These are phyloP conservation scores for Diabrotica undecimpunctata DNA, from an alignment of 1,140 invertebrate genomes.

Conservation along the genomic window DNA sequence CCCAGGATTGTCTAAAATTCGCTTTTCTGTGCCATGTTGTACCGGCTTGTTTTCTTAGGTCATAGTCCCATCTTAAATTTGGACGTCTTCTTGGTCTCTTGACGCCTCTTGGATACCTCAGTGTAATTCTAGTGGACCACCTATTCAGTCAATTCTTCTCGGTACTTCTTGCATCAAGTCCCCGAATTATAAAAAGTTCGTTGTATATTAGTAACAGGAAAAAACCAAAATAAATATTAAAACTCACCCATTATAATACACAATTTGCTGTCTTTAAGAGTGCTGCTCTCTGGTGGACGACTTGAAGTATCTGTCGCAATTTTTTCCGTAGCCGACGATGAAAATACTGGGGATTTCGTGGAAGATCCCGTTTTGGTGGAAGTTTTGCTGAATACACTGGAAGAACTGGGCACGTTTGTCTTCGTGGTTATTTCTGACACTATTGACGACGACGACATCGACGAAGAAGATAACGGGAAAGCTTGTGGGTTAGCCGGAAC, in stretches of 20 bases:
- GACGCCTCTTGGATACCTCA: no score
- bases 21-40: no score
- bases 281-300: conserved; percentile 7
- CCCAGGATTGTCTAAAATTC: no score
- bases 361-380: conserved; percentile 7
- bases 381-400: not conserved
- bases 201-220: no score
- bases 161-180: no score
- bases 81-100: no score
- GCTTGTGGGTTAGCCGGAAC: conserved; percentile 21
- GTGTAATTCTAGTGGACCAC: no score
- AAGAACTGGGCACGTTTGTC: not conserved
- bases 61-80: no score
- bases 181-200: no score
- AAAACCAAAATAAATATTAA: no score
- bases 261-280: conserved; percentile 15
- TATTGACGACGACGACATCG: conserved; percentile 6
- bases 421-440: conserved; percentile 6
- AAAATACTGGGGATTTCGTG: conserved; percentile 3
- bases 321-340: conserved; percentile 6
- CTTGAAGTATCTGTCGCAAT: conserved; percentile 5
- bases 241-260: conserved; percentile 30
- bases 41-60: no score
- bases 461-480: conserved; percentile 7
- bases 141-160: no score